phyloP scores from a whole-genome alignment of 2,888 invertebrate species.

The Chrysolina oricalcia region DNA sequence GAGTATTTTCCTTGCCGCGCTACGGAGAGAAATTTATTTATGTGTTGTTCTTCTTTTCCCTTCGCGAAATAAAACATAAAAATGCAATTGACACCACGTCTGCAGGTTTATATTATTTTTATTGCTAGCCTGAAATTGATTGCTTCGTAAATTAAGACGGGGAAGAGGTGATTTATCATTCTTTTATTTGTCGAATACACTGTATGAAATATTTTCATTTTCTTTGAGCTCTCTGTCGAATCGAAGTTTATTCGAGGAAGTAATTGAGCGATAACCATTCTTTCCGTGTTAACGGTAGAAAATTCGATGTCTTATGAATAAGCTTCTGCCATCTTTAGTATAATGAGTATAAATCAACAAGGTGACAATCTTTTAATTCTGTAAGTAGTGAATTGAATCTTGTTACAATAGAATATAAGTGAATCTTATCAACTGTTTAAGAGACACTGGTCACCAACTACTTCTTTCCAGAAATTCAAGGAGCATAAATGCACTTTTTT shows the following conservation, averaged over 20 bases:
- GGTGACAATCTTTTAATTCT: neutral
- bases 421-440: no score
- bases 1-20: slow-evolving; percentile 59
- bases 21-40: slow-evolving; percentile 66
- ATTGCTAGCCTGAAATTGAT: slow-evolving; percentile 67
- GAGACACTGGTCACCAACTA: no score
- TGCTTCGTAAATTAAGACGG: slow-evolving; percentile 66
- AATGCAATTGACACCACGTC: slow-evolving; percentile 71
- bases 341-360: neutral
- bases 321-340: neutral
- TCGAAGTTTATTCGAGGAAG: slow-evolving; percentile 17
- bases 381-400: neutral
- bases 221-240: slow-evolving; percentile 23
- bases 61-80: slow-evolving; percentile 69
- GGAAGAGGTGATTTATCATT: slow-evolving; percentile 66
- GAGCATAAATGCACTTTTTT: no score
- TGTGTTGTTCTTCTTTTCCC: slow-evolving; percentile 66
- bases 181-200: slow-evolving; percentile 65
- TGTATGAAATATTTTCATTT: slow-evolving; percentile 51
- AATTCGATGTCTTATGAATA: slow-evolving; percentile 9
- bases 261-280: slow-evolving; percentile 29
- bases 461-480: no score
- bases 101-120: slow-evolving; percentile 71
- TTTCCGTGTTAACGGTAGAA: neutral
- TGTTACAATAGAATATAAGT: neutral